Base-by-base conservation (phyloP, 2,797 vertebrate species). In the Protonibea diacanthus region DNA sequence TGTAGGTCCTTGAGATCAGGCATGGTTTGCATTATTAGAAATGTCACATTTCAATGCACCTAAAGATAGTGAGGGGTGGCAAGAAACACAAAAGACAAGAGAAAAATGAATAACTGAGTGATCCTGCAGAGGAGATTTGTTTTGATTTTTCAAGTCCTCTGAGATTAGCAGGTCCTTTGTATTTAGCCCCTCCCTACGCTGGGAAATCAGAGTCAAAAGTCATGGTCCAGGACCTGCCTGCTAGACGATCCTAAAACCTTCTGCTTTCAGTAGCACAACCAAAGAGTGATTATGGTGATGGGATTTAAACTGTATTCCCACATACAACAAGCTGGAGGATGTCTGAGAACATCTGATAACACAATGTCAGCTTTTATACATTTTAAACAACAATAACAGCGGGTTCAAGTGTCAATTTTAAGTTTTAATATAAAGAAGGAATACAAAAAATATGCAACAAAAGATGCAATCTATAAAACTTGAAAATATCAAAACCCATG, bases 191-290 rank as follows among this genome's bases (percentile, higher is more conserved):
- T 80, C 81, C 87, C 76, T 23, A 23, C 27, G 6, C 73, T 74
- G 71, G n/a, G n/a, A 86, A 84, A 68, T 63, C 68, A 71, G 71
- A 88, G 87, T 90, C 89, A 90, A 79, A 89, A 91, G 86, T 83
- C 87, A 82, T 5, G 0, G 52, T 44, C 55, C 83, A 76, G 86
- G 87, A 77, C 63, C 44, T 8, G 63, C 56, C 55, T 27, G 65
- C 45, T 21, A 53, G 48, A 71, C 14, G 2, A 68, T 66, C 62
- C 64, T 76, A 11, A 45, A 64, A 47, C 27, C 51, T 8, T 33
- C 42, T 64, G 40, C 59, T 38, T 61, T 44, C 11, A 79, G 45
- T 68, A 75, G 51, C 48, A 40, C 27, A 66, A 33, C 27, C 29
- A 60, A 72, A 55, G 5, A 17, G 4, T 29, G 47, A 76, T 74